phyloP scores from a whole-genome alignment of 2,113 vertebrate genomes.

The Tragelaphus strepsiceros region DNA sequence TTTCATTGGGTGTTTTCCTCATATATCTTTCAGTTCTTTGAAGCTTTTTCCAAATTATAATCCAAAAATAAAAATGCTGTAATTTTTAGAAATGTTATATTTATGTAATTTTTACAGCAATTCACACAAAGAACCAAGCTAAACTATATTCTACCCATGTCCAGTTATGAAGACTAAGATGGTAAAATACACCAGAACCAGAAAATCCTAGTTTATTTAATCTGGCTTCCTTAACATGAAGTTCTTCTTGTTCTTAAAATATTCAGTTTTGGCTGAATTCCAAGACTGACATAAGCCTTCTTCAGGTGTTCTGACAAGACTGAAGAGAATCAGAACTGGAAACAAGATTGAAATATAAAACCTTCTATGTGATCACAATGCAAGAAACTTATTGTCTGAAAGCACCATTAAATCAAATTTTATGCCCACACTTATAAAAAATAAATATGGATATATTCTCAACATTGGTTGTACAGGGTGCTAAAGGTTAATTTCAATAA shows the following conservation, averaged over 20 bases:
- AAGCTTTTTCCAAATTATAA: conserved; percentile 40
- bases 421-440: neutral
- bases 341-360: conserved; percentile 35
- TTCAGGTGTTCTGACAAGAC: conserved; percentile 63
- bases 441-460: neutral
- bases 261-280: conserved; percentile 53
- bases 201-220: conserved; percentile 73
- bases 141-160: conserved; percentile 57
- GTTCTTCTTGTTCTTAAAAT: conserved; percentile 69
- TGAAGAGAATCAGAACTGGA: conserved; percentile 40
- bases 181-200: conserved; percentile 67
- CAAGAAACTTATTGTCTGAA: conserved; percentile 5
- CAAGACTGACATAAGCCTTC: conserved; percentile 56
- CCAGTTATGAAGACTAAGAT: conserved; percentile 66
- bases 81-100: conserved; percentile 61
- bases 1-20: conserved; percentile 8
- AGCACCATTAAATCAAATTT: neutral
- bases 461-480: neutral
- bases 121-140: conserved; percentile 50
- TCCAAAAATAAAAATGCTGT: conserved; percentile 37
- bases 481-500: neutral
- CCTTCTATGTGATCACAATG: conserved; percentile 2
- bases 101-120: conserved; percentile 66
- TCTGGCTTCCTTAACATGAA: conserved; percentile 72
- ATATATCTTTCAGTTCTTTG: conserved; percentile 54